Percentiles rank a stretch among this genome's conserved stretches.
These are phyloP conservation scores for Petrocephalus schoutedeni DNA, from an alignment of 2,797 vertebrate genomes.

Conservation along the genomic window DNA sequence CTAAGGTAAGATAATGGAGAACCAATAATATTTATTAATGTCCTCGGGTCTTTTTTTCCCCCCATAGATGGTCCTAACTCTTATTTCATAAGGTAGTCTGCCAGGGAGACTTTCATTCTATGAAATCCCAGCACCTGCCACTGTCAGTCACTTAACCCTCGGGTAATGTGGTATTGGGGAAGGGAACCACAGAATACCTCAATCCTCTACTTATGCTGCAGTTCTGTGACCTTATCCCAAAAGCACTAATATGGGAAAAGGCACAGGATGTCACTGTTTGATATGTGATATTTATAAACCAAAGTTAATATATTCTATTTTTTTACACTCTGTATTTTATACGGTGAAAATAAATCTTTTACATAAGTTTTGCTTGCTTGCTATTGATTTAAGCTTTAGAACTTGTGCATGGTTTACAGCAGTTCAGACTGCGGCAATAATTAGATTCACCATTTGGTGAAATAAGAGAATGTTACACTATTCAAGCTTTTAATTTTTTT, in stretches of 20 bases:
- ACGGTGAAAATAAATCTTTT: slow-evolving; percentile 62
- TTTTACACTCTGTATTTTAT: slow-evolving; percentile 62
- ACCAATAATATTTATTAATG: slow-evolving; percentile 12
- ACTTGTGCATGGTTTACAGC: background rate
- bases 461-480: background rate
- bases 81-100: slow-evolving; percentile 8
- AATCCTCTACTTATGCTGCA: slow-evolving; percentile 72
- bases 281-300: slow-evolving; percentile 84
- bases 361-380: slow-evolving; percentile 37
- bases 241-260: slow-evolving; percentile 66
- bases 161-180: slow-evolving; percentile 53
- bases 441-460: background rate
- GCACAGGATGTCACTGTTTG: slow-evolving; percentile 69
- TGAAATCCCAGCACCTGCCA: slow-evolving; percentile 43
- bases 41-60: background rate
- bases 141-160: slow-evolving; percentile 42
- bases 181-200: slow-evolving; percentile 89
- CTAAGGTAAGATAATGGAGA: slow-evolving; percentile 15
- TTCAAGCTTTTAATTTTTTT: background rate
- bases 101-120: slow-evolving; percentile 17
- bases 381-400: background rate
- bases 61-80: background rate
- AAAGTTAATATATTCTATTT: slow-evolving; percentile 92
- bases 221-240: slow-evolving; percentile 62
- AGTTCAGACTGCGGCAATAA: background rate